Percentiles rank a stretch among this genome's conserved stretches.
These are phyloP conservation scores for Zaprionus lineosus DNA, from an alignment of 2,888 invertebrate genomes.

Conservation along the genomic window DNA sequence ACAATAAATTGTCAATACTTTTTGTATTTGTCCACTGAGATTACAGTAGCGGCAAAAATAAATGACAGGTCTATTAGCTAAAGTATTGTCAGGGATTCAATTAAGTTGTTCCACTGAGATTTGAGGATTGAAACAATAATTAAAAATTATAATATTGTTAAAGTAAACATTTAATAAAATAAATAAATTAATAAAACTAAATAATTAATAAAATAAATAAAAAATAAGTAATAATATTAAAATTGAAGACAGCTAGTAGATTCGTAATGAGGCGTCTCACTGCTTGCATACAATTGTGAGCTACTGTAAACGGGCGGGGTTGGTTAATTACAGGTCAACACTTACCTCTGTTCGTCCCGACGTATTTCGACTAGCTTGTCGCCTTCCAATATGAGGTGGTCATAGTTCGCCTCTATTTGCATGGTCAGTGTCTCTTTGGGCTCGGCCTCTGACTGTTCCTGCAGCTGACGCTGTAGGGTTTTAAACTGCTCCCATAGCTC, in stretches of 20 bases:
- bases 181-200: too few relatives aligned
- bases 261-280: too few relatives aligned
- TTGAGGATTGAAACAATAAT: too few relatives aligned
- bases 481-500: conserved; percentile 82
- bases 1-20: conserved; percentile 26
- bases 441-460: conserved; percentile 80
- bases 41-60: conserved; percentile 23
- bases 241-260: too few relatives aligned
- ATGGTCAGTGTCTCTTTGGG: conserved; percentile 80
- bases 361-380: conserved; percentile 81
- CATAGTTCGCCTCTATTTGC: conserved; percentile 82
- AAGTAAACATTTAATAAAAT: too few relatives aligned
- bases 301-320: conserved; percentile 17
- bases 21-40: not conserved
- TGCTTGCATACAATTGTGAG: not conserved
- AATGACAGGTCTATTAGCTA: too few relatives aligned
- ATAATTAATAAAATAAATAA: too few relatives aligned
- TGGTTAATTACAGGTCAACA: not conserved
- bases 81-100: too few relatives aligned
- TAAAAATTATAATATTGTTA: too few relatives aligned
- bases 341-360: conserved; percentile 78
- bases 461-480: conserved; percentile 79
- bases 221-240: not conserved
- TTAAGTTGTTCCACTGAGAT: too few relatives aligned
- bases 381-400: conserved; percentile 81